phyloP scores from a whole-genome alignment of 2,797 vertebrate genomes.

The Sebastolobus altivelis region DNA sequence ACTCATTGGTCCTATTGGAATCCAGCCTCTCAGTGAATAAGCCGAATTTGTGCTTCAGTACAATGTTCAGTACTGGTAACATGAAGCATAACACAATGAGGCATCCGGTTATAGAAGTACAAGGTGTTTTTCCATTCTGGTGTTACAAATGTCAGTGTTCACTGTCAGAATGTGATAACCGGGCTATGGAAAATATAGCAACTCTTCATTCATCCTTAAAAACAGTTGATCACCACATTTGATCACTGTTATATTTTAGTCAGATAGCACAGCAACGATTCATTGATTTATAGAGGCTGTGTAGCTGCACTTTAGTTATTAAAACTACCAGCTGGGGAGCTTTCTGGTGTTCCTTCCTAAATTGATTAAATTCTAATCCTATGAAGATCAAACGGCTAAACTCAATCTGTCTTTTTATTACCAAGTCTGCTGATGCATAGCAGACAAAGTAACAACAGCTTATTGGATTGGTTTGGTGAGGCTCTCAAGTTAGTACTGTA shows the following conservation, averaged over 20 bases:
- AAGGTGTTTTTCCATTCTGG: background rate
- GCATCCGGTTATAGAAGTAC: background rate
- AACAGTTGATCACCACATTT: background rate
- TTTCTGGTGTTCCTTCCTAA: slow-evolving; percentile 6
- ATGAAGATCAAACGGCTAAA: slow-evolving; percentile 4
- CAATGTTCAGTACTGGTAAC: background rate
- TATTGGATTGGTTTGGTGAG: slow-evolving; percentile 13
- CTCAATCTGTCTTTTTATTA: slow-evolving; percentile 11
- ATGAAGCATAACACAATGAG: slow-evolving; percentile 2
- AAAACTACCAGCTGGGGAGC: slow-evolving; percentile 9
- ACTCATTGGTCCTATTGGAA: slow-evolving; percentile 51
- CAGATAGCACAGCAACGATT: slow-evolving; percentile 3
- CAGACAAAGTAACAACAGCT: slow-evolving; percentile 11
- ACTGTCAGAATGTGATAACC: background rate
- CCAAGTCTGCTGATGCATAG: slow-evolving; percentile 7
- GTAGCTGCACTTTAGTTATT: slow-evolving; percentile 20
- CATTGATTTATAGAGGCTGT: background rate
- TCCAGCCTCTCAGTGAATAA: slow-evolving; percentile 24
- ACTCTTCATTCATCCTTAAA: slow-evolving; percentile 1
- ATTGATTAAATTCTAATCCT: slow-evolving; percentile 14
- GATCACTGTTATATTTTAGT: slow-evolving; percentile 11
- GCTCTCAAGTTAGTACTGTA: background rate
- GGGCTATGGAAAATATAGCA: background rate
- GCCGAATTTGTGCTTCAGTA: background rate
- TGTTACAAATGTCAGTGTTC: slow-evolving; percentile 5